These are phyloP conservation scores for Varanus salvator DNA, from an alignment of 2,113 vertebrate genomes.

Conservation along the genomic window DNA sequence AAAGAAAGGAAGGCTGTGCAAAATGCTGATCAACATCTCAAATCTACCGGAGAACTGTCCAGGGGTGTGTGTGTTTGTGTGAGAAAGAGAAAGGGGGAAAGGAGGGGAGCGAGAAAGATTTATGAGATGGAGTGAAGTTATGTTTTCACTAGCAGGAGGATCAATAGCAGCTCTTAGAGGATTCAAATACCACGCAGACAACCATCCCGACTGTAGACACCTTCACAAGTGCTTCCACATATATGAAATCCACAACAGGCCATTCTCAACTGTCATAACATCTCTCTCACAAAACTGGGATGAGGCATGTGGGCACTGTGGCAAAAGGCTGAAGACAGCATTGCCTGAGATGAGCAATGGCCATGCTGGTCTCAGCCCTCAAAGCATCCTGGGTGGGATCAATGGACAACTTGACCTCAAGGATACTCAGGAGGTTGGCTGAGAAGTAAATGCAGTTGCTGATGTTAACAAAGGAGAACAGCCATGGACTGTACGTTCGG, in stretches of 20 bases:
- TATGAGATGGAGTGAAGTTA: neutral
- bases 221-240: slow-evolving; percentile 14
- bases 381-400: neutral
- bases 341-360: neutral
- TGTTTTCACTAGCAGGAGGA: slow-evolving; percentile 44
- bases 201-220: neutral
- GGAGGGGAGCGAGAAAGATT: neutral
- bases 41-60: slow-evolving; percentile 37
- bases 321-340: neutral
- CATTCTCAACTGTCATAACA: neutral
- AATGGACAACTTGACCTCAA: neutral
- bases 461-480: neutral
- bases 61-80: slow-evolving; percentile 22
- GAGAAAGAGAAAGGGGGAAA: neutral
- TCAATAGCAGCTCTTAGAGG: neutral
- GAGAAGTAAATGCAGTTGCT: no score
- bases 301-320: neutral
- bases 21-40: slow-evolving; percentile 47
- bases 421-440: no score
- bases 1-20: slow-evolving; percentile 44
- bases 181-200: neutral
- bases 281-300: neutral
- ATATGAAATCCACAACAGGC: slow-evolving; percentile 1
- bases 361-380: neutral
- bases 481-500: neutral